Evolutionary conservation across 2,888 invertebrate species (phyloP), one percentile per base, ranked within the genome.

Genomic region (Apodemia mormo): DNA sequence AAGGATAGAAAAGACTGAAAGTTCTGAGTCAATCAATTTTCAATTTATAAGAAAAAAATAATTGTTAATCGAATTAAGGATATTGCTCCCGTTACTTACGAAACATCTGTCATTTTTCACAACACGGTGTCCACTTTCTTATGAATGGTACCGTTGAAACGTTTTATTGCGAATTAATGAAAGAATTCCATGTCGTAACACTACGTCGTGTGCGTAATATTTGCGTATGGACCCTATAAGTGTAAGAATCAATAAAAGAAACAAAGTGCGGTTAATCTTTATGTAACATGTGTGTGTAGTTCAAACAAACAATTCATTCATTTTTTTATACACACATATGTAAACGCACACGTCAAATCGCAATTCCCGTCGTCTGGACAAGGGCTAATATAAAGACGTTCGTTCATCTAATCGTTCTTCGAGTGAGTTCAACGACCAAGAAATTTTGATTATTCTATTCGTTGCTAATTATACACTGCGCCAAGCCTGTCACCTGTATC

Each of bases 361-460:
- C 52, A n/a, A 54, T 22, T 49, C n/a, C 4, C 14, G 2, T 14
- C 54, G 54, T 22, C 54, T 54, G 52, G 54, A 54, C 22, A 54
- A 54, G 54, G 22, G 54, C 22, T 54, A n/a, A 52, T 12, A 12
- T 49, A 54, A n/a, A 54, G 54, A 22, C 54, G 7, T 54, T 54
- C 54, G 54, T 54, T 54, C 54, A 54, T 54, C 22, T 54, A 58
- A 58, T 64, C 37, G 64, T 33, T 64, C 7, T n/a, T 64, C 7
- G 52, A 71, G 71, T 66, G 73, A 78, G 81, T 79, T 80, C 77
- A 80, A 75, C 70, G 80, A 74, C 79, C 81, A 71, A 40, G 40
- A 74, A 72, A 72, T 75, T 82, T 89, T 85, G 87, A 87, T 88
- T 88, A 87, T 85, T 84, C 83, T 82, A 83, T 81, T 78, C 80